Evolutionary conservation across 37 sponge, comb jelly and placozoan genomes (phyloP).

Genomic region (Aphrocallistes beatrix): DNA sequence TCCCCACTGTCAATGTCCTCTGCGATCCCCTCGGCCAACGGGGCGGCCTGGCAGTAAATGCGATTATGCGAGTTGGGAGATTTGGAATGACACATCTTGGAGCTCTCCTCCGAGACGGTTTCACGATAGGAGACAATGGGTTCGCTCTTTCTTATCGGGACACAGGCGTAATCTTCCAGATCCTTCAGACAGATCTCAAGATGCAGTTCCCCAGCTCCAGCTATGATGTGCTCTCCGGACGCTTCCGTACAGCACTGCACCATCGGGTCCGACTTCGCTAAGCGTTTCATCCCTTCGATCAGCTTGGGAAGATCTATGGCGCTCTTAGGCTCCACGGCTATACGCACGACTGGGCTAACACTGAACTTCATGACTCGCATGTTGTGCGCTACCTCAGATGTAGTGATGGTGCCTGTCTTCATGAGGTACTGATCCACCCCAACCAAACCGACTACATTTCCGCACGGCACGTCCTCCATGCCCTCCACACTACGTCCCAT

Average conservation of each 20-base stretch:
- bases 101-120: slow-evolving; percentile 24
- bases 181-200: slow-evolving; percentile 62
- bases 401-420: slow-evolving; percentile 65
- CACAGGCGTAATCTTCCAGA: slow-evolving; percentile 59
- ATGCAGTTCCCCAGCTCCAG: slow-evolving; percentile 67
- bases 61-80: slow-evolving; percentile 60
- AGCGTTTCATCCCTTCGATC: slow-evolving; percentile 56
- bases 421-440: slow-evolving; percentile 62
- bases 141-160: slow-evolving; percentile 57
- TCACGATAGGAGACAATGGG: slow-evolving; percentile 63
- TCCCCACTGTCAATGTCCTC: slow-evolving; percentile 41
- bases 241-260: slow-evolving; percentile 45
- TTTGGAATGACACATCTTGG: slow-evolving; percentile 44
- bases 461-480: slow-evolving; percentile 58
- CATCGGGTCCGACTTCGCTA: slow-evolving; percentile 63
- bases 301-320: slow-evolving; percentile 53
- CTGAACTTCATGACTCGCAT: slow-evolving; percentile 62
- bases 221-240: slow-evolving; percentile 54
- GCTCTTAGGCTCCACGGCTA: slow-evolving; percentile 64
- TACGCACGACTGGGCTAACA: slow-evolving; percentile 54
- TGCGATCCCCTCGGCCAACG: slow-evolving; percentile 36
- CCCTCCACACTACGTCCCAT: slow-evolving; percentile 51
- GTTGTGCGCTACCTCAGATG: slow-evolving; percentile 52
- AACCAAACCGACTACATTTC: slow-evolving; percentile 62
- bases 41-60: slow-evolving; percentile 37